These are phyloP conservation scores for Drosophila lini DNA, from an alignment of 1,140 invertebrate genomes.

Conservation along the genomic window DNA sequence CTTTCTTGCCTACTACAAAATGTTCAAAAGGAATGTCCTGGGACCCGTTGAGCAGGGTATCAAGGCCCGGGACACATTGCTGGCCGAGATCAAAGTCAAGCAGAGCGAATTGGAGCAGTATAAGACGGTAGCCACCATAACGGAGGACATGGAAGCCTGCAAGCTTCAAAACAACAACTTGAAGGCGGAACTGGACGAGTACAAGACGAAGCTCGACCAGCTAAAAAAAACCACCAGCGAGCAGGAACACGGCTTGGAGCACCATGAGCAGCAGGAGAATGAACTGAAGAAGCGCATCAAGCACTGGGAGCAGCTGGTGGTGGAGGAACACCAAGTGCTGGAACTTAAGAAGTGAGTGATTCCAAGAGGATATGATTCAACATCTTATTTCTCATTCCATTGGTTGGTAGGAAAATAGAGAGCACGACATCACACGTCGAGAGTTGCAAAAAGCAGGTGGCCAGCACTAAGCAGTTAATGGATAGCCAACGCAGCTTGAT, in stretches of 20 bases:
- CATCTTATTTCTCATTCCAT: background rate
- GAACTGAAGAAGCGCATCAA: slow-evolving; percentile 39
- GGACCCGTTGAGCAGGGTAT: slow-evolving; percentile 38
- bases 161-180: slow-evolving; percentile 34
- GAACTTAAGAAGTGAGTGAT: slow-evolving; percentile 41
- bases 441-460: slow-evolving; percentile 39
- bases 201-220: slow-evolving; percentile 17
- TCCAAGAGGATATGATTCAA: background rate
- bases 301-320: slow-evolving; percentile 47
- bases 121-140: slow-evolving; percentile 13
- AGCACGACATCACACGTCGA: slow-evolving; percentile 21
- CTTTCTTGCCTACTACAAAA: slow-evolving; percentile 65
- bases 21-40: slow-evolving; percentile 60
- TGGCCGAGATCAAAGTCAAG: slow-evolving; percentile 33
- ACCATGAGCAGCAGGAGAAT: slow-evolving; percentile 22
- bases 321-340: slow-evolving; percentile 50
- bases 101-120: slow-evolving; percentile 36
- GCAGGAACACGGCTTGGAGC: slow-evolving; percentile 3
- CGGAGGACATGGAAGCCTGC: slow-evolving; percentile 13
- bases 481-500: slow-evolving; percentile 48
- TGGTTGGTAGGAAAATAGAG: slow-evolving; percentile 37
- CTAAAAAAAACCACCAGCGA: slow-evolving; percentile 26
- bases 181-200: slow-evolving; percentile 24
- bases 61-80: slow-evolving; percentile 35
- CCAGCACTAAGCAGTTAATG: slow-evolving; percentile 25